A percentile compares a stretch with the other conserved stretches of the same genome.
These are phyloP conservation scores for Cervus canadensis DNA, from an alignment of 2,113 vertebrate genomes.

Conservation along the genomic window DNA sequence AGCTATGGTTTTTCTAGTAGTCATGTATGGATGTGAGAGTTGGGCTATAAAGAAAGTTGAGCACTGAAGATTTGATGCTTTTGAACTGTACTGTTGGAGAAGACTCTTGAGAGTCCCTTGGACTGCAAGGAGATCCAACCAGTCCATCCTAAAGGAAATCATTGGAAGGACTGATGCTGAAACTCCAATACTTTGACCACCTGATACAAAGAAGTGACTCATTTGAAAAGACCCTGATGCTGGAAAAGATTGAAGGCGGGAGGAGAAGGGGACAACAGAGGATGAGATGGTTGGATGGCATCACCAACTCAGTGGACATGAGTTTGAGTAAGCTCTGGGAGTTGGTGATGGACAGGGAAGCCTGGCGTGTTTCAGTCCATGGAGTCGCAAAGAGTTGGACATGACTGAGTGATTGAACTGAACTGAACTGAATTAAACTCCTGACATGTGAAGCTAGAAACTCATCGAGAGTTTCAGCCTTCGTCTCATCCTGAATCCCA, in stretches of 20 bases:
- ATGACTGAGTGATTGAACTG: background rate
- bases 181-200: background rate
- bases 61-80: background rate
- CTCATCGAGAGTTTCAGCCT: background rate
- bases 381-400: background rate
- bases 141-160: background rate
- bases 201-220: background rate
- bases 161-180: background rate
- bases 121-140: background rate
- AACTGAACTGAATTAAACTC: background rate
- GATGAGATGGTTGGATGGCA: background rate
- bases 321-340: background rate
- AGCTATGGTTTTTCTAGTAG: background rate
- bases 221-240: background rate
- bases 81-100: background rate
- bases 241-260: background rate
- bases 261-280: background rate
- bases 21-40: background rate
- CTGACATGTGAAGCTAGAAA: fast-evolving
- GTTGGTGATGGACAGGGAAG: background rate
- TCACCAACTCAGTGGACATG: background rate
- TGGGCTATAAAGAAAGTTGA: background rate
- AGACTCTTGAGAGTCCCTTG: background rate
- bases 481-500: background rate
- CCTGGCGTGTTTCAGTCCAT: background rate